Evolutionary conservation across 92 coral and sea anemone genomes (phyloP).

Genomic region (Chrysogorgia sp.): DNA sequence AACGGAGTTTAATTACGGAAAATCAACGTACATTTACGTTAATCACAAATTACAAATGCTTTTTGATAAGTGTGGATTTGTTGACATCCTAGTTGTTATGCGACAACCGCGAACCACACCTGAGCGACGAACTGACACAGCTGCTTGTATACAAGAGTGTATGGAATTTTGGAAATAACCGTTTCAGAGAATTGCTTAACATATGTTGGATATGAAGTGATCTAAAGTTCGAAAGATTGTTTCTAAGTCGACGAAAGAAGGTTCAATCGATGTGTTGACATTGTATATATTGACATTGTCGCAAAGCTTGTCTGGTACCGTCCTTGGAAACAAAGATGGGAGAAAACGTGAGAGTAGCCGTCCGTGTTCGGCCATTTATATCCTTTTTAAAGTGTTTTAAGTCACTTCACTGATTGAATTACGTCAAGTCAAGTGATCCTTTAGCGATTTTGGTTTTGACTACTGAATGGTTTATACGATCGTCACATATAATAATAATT

Average conservation of each 20-base stretch:
- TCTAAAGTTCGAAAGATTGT: background rate
- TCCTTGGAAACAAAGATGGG: conserved; percentile 65
- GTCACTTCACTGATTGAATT: background rate
- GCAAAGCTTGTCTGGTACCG: background rate
- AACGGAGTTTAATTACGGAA: too few relatives aligned
- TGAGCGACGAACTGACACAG: too few relatives aligned
- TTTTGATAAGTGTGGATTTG: too few relatives aligned
- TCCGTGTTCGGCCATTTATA: conserved; percentile 93
- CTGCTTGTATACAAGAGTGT: background rate
- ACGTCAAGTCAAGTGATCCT: background rate
- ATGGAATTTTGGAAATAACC: background rate
- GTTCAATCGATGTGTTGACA: background rate
- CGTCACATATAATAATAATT: too few relatives aligned
- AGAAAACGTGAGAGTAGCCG: conserved; percentile 90
- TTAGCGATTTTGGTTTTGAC: background rate
- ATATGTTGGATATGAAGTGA: background rate
- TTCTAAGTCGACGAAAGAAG: too few relatives aligned
- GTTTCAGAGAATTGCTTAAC: background rate
- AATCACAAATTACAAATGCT: too few relatives aligned
- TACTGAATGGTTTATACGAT: background rate
- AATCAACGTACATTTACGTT: too few relatives aligned
- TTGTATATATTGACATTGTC: background rate
- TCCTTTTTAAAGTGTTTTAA: conserved; percentile 61
- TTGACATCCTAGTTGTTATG: too few relatives aligned
- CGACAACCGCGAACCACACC: too few relatives aligned